These are phyloP conservation scores for Sphaeramia orbicularis DNA, from an alignment of 2,797 vertebrate species.

Conservation along the genomic window DNA sequence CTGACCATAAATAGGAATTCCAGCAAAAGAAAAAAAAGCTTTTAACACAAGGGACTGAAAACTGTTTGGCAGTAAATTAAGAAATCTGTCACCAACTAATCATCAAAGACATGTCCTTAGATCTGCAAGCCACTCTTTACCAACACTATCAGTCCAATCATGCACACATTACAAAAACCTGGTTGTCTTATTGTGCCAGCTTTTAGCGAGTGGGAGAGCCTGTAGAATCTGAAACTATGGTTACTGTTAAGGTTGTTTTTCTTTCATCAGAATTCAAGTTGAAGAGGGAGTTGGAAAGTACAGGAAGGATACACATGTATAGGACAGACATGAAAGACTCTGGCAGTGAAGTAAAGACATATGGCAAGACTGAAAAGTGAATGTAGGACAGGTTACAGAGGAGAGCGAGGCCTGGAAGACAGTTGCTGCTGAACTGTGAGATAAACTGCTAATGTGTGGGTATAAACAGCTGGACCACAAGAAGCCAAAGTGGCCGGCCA, in stretches of 20 bases:
- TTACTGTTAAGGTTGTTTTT: constrained; percentile 58
- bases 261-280: constrained; percentile 73
- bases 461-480: constrained; percentile 54
- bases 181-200: constrained; percentile 48
- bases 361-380: constrained; percentile 50
- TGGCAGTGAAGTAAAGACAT: constrained; percentile 39
- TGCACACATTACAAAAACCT: constrained; percentile 34
- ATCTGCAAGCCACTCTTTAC: constrained; percentile 51
- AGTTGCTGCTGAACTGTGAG: constrained; percentile 38
- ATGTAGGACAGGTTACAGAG: constrained; percentile 25
- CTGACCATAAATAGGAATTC: constrained; percentile 78
- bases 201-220: constrained; percentile 46
- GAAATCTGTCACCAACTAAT: constrained; percentile 68
- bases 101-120: constrained; percentile 63
- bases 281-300: constrained; percentile 43
- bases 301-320: constrained; percentile 31
- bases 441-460: constrained; percentile 50
- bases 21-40: constrained; percentile 46
- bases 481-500: constrained; percentile 36
- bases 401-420: constrained; percentile 10
- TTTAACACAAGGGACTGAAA: constrained; percentile 65
- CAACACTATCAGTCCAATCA: constrained; percentile 47
- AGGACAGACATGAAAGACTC: constrained; percentile 50
- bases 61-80: constrained; percentile 66
- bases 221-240: constrained; percentile 52